Base-by-base conservation (phyloP, 2,888 invertebrate species). In the Dasysyrphus albostriatus region DNA sequence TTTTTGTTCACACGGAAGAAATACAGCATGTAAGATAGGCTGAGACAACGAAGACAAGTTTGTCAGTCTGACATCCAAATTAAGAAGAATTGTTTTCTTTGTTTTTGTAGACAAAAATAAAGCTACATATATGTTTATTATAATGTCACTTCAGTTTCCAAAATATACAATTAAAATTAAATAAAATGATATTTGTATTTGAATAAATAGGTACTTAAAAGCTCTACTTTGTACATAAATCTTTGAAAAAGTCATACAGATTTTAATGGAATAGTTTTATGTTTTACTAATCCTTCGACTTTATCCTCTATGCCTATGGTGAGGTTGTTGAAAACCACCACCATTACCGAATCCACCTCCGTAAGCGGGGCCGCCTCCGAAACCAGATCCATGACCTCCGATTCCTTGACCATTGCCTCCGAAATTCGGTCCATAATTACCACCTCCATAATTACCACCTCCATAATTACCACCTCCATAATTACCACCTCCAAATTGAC, bases 311-410 rank as follows among this genome's bases (percentile, higher is more conserved):
- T 54, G n/a, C n/a, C 69, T 37, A 5, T 58, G 16, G 34, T 34
- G n/a, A 5, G 32, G 56, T 34, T 56, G 56, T n/a, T 8, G 32
- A 2, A 5, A 34, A 1, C 49, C 49, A 12, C 34, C n/a, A 39
- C 42, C 39, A 14, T 7, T 24, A 24, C 24, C 24, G 3, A 24
- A 69, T 12, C 69, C 69, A 34, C 69, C 69, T n/a, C 69, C 47
- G 4, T 19, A 49, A 47, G 6, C 47, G n/a, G 47, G 47, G 3
- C 54, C 34, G 7, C 54, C 49, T 29, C 69, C 56, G n/a, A 37
- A 39, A 3, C 69, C 69, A 37, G 10, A 16, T 51, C 69, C 65
- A 51, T 24, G 14, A 2, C n/a, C 7, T 32, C 32, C 32, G 5
- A 7, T 1, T 4, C 56, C 37, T 32, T 32, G 32, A 6, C 32